Base-by-base conservation (phyloP, 2,888 invertebrate genomes). In the Parascotia fuliginaria region DNA sequence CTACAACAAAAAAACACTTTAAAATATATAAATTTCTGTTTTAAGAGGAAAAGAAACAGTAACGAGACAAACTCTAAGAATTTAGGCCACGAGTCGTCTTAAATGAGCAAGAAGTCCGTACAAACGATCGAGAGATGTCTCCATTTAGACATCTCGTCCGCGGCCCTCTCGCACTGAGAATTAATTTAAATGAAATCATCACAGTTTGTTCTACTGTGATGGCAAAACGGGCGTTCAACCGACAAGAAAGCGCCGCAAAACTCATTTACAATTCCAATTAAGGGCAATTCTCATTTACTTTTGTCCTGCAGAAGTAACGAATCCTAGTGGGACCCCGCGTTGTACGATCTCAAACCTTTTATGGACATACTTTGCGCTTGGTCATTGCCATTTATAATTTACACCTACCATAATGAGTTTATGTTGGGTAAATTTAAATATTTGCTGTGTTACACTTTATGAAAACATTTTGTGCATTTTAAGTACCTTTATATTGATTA, bases 221-320 rank as follows among this genome's bases (percentile, higher is more conserved):
- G 83, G 81, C 76, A 74, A 77, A 75, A 75, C 79, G 83, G 79
- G 80, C 86, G 81, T 85, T 83, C 83, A 83, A 84, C 85, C 83
- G 83, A 81, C 87, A 87, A 87, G 88, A 87, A 85, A 87, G 83
- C 81, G 85, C 85, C 87, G 80, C 85, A 83, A 83, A 83, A 83
- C 88, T 89, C 89, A 89, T 90, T 89, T 90, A 89, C 89, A 89
- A 90, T 89, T 90, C 87, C 87, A 90, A 90, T 89, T 89, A 89
- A 83, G 85, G 84, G 82, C 85, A 82, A 86, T 89, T 85, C 87
- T 87, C 89, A 85, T 89, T 90, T 89, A 87, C 87, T 87, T 87
- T 85, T 86, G 83, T 85, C 80, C 83, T 81, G 79, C 76, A 77
- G 73, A 80, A 83, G 83, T 81, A 81, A 84, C 83, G 84, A 87